Percentiles rank a stretch among this genome's conserved stretches.
phyloP scores from a whole-genome alignment of 2,888 invertebrate genomes.

The Dynastes maya region DNA sequence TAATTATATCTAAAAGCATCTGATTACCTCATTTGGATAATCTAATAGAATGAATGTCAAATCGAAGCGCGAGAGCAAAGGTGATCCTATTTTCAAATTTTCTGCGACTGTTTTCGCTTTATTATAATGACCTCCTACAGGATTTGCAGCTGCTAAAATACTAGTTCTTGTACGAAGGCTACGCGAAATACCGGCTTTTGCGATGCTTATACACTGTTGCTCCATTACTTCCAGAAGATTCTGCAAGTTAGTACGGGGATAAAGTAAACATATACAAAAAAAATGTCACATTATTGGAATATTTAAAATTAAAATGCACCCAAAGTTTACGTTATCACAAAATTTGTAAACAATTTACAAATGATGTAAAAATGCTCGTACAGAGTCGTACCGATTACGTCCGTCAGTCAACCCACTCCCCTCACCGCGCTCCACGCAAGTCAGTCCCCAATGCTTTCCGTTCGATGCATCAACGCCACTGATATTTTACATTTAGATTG shows the following conservation, averaged over 20 bases:
- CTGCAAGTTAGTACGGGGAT: slow-evolving; percentile 64
- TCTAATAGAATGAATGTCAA: slow-evolving; percentile 93
- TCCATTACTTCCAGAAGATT: slow-evolving; percentile 96
- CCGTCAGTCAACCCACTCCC: no score
- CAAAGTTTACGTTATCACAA: neutral
- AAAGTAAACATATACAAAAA: slow-evolving; percentile 4
- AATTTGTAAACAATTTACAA: neutral
- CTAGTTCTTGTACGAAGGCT: slow-evolving; percentile 88
- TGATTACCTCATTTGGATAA: slow-evolving; percentile 82
- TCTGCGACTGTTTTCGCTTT: slow-evolving; percentile 89
- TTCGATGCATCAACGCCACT: no score
- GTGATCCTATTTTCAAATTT: slow-evolving; percentile 89
- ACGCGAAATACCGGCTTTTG: slow-evolving; percentile 90
- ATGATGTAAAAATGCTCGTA: no score
- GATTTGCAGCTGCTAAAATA: slow-evolving; percentile 95
- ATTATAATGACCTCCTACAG: slow-evolving; percentile 90
- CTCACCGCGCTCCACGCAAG: no score
- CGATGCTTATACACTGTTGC: slow-evolving; percentile 91
- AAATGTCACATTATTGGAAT: neutral
- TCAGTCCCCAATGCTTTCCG: no score
- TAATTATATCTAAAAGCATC: neutral
- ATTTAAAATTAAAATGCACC: slow-evolving; percentile 20
- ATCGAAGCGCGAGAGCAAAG: slow-evolving; percentile 93
- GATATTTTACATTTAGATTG: no score
- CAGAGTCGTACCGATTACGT: no score